Evolutionary conservation across 2,888 invertebrate genomes (phyloP), one percentile per base, ranked within the genome.

Genomic region (Xestia rhomboidea): DNA sequence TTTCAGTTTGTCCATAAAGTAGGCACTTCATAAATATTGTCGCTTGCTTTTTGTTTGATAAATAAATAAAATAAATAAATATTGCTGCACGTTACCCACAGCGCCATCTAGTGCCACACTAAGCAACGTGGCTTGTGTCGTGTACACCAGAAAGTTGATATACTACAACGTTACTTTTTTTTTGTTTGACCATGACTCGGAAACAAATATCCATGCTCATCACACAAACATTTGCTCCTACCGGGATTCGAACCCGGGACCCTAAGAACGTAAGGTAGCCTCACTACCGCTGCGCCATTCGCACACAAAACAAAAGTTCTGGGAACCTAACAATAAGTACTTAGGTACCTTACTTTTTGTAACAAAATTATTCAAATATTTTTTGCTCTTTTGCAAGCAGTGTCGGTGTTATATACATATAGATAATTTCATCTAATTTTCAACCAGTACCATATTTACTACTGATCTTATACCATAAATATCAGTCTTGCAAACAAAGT

Each of bases 401-500:
- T 46, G 13, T 2, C 34, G 10, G n/a, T 70, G 24, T 38, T 68
- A 11, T 18, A 38, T n/a, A 24, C 18, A 5, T n/a, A 54, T 15
- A 27, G 24, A 69, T 49, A 49, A 4, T 80, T 62, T 38, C 4
- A 38, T 44, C n/a, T 46, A 0, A 38, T 46, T 64, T 73, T 38
- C 44, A 13, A 30, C 4, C 15, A 30, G 41, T 49, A 66, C 54
- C 46, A 63, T 18, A 73, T 30, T 49, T 57, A 74, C 49, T 21
- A 64, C 24, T 74, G 41, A 73, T 34, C 49, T 75, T 44, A 51
- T 60, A 51, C 11, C 4, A 18, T 34, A 82, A 74, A 66, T 27
- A 7, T 34, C 21, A n/a, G n/a, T 75, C 51, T 76, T 67, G 62
- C 49, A 82, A 62, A 67, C 49, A 82, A 62, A 82, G 46, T 79